phyloP scores from a whole-genome alignment of 2,888 invertebrate genomes.

The Ennomos erosarius region DNA sequence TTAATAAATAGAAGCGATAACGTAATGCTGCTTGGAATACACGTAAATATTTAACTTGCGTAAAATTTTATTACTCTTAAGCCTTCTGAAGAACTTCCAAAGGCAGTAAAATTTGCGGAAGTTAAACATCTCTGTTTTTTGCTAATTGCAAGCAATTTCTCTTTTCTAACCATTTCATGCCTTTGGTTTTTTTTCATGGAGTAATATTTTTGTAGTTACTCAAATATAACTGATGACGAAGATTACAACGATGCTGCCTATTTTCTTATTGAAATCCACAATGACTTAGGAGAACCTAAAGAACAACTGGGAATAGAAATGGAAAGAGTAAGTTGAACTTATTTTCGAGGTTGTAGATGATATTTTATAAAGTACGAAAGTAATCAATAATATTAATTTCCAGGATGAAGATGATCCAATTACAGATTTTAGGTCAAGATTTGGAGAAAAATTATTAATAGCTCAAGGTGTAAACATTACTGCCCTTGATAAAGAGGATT shows the following conservation, averaged over 20 bases:
- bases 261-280: conserved; percentile 89
- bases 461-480: conserved; percentile 90
- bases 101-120: conserved; percentile 17
- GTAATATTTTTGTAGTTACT: conserved; percentile 52
- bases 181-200: neutral
- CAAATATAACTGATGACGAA: conserved; percentile 69
- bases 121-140: conserved; percentile 7
- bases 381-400: conserved; percentile 33
- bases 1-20: conserved; percentile 54
- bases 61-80: conserved; percentile 47
- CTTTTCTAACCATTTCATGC: conserved; percentile 3
- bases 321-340: conserved; percentile 78
- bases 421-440: conserved; percentile 90
- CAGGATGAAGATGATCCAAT: conserved; percentile 89
- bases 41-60: conserved; percentile 43
- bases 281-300: conserved; percentile 89
- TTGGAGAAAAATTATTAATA: conserved; percentile 87
- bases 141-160: neutral
- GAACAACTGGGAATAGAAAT: conserved; percentile 92
- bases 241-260: conserved; percentile 84
- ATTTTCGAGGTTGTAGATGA: neutral
- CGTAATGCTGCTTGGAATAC: conserved; percentile 40
- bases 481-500: conserved; percentile 89
- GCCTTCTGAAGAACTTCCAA: conserved; percentile 45
- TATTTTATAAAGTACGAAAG: too few relatives aligned